Evolutionary conservation across 2,888 invertebrate genomes (phyloP), one percentile per base, ranked within the genome.

Genomic region (Leptothorax acervorum): DNA sequence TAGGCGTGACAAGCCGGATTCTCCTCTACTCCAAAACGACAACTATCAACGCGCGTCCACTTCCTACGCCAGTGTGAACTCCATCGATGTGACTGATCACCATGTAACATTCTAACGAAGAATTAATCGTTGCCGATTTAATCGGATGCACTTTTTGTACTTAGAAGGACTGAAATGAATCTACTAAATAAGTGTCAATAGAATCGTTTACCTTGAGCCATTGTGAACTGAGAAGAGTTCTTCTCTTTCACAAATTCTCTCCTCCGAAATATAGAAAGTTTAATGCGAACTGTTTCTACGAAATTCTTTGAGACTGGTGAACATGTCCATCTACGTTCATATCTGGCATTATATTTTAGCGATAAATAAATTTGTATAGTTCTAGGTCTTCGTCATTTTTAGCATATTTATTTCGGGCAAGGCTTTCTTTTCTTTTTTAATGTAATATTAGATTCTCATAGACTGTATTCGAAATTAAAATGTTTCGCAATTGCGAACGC

Each of bases 21-120:
- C 94, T 92, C 93, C 94, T 93, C 92, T 94, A 90, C 94, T 95
- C 93, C 92, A 93, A 92, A 92, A 92, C 89, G 88, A 93, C 91
- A 89, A 91, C 91, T 86, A 90, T 88, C 93, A 92, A 90, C 90
- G 95, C 93, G 95, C 95, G 95, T 95, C 95, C 94, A 95, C 95
- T 95, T 95, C 96, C 96, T 96, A 96, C 96, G 96, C 96, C 96
- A 96, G 96, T 96, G 95, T 96, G 96, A 96, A 95, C 92, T 91
- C 94, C 85, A 92, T 93, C 88, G 92, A 92, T 89, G 85, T 79
- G 63, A 81, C 84, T 60, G 62, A 82, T 86, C 78, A 84, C 70
- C 83, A 28, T 51, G 65, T 86, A 73, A 73, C n/a, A 35, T 87
- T 86, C 55, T 90, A 88, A 68, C 65, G 62, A 82, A 74, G 79